Conservation (phyloP, 2,888 invertebrate species). For the Metacarcinus magister region DNA sequence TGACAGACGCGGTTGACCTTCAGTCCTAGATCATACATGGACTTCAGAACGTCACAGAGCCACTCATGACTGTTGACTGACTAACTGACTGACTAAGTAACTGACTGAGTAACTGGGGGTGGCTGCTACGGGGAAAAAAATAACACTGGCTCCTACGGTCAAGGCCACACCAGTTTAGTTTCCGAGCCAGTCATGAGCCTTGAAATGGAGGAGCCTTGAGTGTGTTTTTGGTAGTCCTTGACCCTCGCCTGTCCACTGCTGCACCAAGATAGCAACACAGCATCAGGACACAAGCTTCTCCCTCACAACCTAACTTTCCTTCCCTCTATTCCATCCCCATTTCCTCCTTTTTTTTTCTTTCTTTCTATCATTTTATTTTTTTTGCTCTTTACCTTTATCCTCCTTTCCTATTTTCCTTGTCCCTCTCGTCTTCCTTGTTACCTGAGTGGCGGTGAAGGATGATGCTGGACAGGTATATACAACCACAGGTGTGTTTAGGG, state of each 20-base stretch:
- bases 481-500: no score
- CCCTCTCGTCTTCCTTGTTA: background rate
- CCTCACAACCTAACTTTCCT: background rate
- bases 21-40: background rate
- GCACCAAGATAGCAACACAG: background rate
- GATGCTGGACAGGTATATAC: no score
- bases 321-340: background rate
- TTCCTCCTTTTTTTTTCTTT: background rate
- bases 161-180: background rate
- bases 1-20: background rate
- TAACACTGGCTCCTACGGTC: background rate
- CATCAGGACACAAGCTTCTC: background rate
- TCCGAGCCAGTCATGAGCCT: background rate
- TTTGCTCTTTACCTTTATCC: background rate
- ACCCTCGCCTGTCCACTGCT: background rate
- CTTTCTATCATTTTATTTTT: background rate
- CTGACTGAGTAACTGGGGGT: background rate
- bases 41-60: background rate
- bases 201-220: background rate
- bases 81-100: background rate
- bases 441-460: background rate
- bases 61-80: background rate
- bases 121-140: no score
- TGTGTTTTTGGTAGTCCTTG: background rate
- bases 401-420: background rate